Evolutionary conservation across 2,888 invertebrate genomes (phyloP), one percentile per base, ranked within the genome.

Genomic region (Philereme vetulata): DNA sequence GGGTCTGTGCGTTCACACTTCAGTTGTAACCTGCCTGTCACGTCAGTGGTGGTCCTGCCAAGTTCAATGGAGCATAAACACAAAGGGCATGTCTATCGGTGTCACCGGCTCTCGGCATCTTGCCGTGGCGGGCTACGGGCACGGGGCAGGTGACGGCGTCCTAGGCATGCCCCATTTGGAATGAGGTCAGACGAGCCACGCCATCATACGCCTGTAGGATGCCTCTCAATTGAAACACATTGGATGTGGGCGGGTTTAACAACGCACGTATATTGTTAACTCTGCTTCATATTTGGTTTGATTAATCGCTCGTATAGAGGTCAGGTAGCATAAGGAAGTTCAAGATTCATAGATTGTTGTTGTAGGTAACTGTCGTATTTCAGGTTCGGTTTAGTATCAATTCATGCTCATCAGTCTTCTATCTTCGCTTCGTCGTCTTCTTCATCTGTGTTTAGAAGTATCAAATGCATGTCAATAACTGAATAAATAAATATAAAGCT

Each of bases 171-270:
- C 76, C 72, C 75, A 74, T 75, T 80, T 71, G 72, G 68, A 88
- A 84, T 79, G 83, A 80, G 87, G 87, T 85, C 85, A 81, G 78
- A 78, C 74, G 77, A 76, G 77, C 72, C 76, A 78, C 77, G 78
- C 69, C 72, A 72, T 71, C 72, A 71, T 68, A 67, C 72, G 72
- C 67, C 67, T 64, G 76, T 79, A 77, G 77, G 81, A 76, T 78
- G 81, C 81, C 67, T 72, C 77, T 81, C 83, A 83, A 86, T 84
- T 84, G 84, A 79, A 78, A 76, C 76, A 78, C 75, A 83, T 82
- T 80, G 81, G 68, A 76, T 74, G 81, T 80, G 78, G 82, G 81
- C 74, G 65, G 46, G 44, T 56, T 78, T 72, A 69, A 69, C 71
- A 75, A 73, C 71, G 62, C 62, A 67, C 70, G 66, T 75, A 71